Evolutionary conservation across 2,888 invertebrate genomes (phyloP), one percentile per base, ranked within the genome.

Genomic region (Ashinkailepas kermadecensis): DNA sequence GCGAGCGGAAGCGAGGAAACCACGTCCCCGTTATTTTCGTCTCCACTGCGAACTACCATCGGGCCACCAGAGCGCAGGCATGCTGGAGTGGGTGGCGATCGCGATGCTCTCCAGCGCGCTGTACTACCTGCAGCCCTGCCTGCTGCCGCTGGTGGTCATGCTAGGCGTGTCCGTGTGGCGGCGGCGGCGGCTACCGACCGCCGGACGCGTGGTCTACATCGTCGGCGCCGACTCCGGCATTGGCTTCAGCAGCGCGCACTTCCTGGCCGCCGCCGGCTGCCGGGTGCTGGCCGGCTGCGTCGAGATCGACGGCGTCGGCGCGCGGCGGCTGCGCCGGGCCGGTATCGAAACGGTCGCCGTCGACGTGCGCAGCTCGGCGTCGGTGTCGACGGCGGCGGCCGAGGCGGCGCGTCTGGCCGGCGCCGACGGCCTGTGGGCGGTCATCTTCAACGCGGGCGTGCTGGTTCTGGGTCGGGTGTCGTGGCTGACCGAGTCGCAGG

Each of bases 391-490:
- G 79, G 79, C 79, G 58, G 79, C 58, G 25, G 79, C n/a, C 23
- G 58, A 79, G 58, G 57, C 58, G 23, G 25, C 58, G 13, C 58
- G 12, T 58, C 58, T 58, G 6, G 79, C 57, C 79, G 58, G 57
- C 23, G 7, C 11, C 13, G 79, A n/a, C 79, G 23, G 88, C 84
- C 87, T 96, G 23, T 92, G 92, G 87, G 94, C 94, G 0, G 85
- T 97, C 25, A 91, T 97, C 0, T 96, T 97, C 87, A 97, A 97
- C 87, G 95, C 96, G 0, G 97, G 95, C 0, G 90, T 95, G 0
- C 94, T 95, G 93, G 92, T 93, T 74, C 93, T 95, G 85, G 97
- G 96, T 0, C 95, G 96, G 87, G 94, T 93, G 86, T 97, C 97
- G 87, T 96, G 97, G 94, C 92, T 92, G 86, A 93, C 95, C 0